These are phyloP conservation scores for Parotia lawesii DNA, from an alignment of 2,113 vertebrate genomes.

Conservation along the genomic window DNA sequence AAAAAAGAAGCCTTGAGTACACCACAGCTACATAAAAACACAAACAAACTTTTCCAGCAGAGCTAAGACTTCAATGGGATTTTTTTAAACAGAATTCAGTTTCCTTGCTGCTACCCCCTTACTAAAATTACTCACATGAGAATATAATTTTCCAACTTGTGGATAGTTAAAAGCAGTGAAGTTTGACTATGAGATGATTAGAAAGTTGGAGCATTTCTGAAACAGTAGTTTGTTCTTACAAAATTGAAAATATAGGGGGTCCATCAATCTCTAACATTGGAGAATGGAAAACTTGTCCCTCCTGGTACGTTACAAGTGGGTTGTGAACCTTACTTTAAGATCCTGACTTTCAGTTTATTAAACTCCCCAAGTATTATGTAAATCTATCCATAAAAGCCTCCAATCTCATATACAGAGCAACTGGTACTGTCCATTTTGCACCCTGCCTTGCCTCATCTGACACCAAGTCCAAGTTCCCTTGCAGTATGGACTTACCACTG, in stretches of 20 bases:
- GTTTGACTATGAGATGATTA: neutral
- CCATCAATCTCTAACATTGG: neutral
- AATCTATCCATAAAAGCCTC: neutral
- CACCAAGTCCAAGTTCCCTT: neutral
- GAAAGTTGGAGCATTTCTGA: neutral
- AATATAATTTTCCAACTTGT: neutral
- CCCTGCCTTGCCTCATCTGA: neutral
- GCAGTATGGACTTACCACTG: neutral
- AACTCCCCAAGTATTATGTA: neutral
- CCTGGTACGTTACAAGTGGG: neutral
- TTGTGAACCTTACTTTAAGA: neutral
- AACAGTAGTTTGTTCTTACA: neutral
- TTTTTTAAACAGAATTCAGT: neutral
- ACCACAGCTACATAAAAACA: neutral
- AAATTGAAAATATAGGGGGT: neutral
- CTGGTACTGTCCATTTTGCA: neutral
- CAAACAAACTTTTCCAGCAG: constrained; percentile 33
- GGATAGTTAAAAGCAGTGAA: neutral
- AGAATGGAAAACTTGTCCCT: neutral
- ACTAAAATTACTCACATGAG: neutral
- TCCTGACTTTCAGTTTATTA: neutral
- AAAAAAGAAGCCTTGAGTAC: neutral
- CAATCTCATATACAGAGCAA: neutral
- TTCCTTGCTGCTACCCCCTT: neutral
- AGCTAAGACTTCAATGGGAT: neutral